Base-by-base conservation (phyloP, 2,888 invertebrate genomes). In the Chromoteleia sp. region DNA sequence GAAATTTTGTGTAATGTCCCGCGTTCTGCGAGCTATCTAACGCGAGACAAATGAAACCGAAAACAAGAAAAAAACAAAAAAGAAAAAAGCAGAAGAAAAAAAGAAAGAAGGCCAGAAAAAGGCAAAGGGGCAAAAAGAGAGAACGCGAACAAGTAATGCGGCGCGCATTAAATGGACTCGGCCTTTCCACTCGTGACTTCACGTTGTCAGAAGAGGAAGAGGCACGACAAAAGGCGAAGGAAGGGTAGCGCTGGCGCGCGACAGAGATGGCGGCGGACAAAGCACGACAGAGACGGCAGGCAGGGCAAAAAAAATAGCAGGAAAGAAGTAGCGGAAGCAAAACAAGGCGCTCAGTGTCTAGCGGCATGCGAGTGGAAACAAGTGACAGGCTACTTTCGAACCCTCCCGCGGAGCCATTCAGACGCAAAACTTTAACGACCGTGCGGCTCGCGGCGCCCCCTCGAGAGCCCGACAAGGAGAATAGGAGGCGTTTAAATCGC, bases 361-460 rank as follows among this genome's bases (percentile, higher is more conserved):
- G 83, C 79, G 81, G 82, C 84, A 86, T 82, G 85, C 85, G 65
- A 85, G 85, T 86, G 85, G 85, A 88, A 88, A 85, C 84, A 86
- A 87, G 84, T 85, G 85, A 85, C 85, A 84, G 84, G 84, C 83
- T 86, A 85, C 84, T 86, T 83, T 84, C 74, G 70, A 84, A 82
- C 79, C 84, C 85, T 83, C 81, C 81, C 77, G 76, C 67, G 52
- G 61, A 75, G 80, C 65, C 76, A 83, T 80, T 82, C 75, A 65
- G 58, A 76, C 70, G 78, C 81, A 74, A 82, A 84, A 83, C 83
- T 83, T 84, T 81, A 79, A 83, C 81, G 81, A 61, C 78, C 65
- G 41, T 74, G 73, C 79, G 71, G 68, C 68, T 56, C 56, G 61
- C 50, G 74, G 74, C 81, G 71, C 73, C 75, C 75, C 70, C 78